A percentile compares a stretch with the other conserved stretches of the same genome.
Conservation (phyloP, 2,797 vertebrate species). For the Zalophus californianus region DNA sequence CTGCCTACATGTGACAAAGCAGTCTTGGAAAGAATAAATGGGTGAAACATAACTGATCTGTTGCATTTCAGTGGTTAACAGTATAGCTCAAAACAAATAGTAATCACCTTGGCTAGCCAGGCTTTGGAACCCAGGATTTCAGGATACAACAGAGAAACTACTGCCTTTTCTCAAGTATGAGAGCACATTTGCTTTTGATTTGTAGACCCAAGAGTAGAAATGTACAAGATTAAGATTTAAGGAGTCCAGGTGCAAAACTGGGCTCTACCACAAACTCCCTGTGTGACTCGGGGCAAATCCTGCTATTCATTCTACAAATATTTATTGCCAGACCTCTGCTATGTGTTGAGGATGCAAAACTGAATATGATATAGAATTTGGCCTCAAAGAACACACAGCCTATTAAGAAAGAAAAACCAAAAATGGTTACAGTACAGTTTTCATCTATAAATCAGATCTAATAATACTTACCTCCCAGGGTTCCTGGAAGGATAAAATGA, state of each 20-base stretch:
- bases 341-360: constrained; percentile 28
- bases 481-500: constrained; percentile 35
- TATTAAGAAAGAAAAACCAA: constrained; percentile 56
- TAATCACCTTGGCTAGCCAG: background rate
- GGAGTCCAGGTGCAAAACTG: constrained; percentile 53
- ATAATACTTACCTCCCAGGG: background rate
- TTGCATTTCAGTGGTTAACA: constrained; percentile 10
- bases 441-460: constrained; percentile 67
- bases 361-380: constrained; percentile 15
- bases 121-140: constrained; percentile 60
- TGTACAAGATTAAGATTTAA: constrained; percentile 15
- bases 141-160: constrained; percentile 75
- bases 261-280: background rate
- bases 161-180: constrained; percentile 45
- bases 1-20: background rate
- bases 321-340: constrained; percentile 21
- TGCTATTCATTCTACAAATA: constrained; percentile 31
- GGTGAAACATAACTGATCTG: background rate
- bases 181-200: constrained; percentile 28
- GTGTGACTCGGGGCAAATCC: background rate
- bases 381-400: constrained; percentile 43
- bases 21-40: background rate
- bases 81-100: constrained; percentile 46
- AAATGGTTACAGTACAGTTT: background rate
- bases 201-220: constrained; percentile 28